Conservation (phyloP, 2,113 vertebrate species). For the Perognathus longimembris region DNA sequence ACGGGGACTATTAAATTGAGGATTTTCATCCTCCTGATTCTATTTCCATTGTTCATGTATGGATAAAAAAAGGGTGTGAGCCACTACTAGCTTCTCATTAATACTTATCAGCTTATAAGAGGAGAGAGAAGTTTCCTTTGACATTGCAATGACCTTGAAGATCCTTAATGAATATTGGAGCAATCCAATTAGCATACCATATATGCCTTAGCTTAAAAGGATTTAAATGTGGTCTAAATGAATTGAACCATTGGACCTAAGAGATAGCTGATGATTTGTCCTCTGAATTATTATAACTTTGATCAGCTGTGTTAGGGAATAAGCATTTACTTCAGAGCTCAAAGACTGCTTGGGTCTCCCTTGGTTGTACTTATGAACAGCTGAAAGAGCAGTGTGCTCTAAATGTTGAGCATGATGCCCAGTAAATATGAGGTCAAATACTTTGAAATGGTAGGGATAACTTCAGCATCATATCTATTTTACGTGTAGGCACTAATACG, state of each 20-base stretch:
- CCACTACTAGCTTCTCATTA: constrained; percentile 44
- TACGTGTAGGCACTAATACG: not conserved
- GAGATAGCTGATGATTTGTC: not conserved
- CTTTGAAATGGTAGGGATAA: not conserved
- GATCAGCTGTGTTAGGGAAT: constrained; percentile 28
- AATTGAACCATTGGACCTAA: constrained; percentile 22
- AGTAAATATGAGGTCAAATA: not conserved
- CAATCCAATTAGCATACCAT: constrained; percentile 35
- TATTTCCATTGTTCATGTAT: not conserved
- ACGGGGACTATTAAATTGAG: constrained; percentile 38
- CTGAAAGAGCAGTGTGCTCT: not conserved
- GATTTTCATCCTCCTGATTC: not conserved
- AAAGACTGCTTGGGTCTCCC: too few relatives aligned
- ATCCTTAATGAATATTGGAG: not conserved
- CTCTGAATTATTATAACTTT: constrained; percentile 31
- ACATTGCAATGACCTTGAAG: not conserved
- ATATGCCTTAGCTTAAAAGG: not conserved
- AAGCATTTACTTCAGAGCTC: not conserved
- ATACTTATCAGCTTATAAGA: not conserved
- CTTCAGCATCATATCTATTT: not conserved
- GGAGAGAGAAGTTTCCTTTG: not conserved
- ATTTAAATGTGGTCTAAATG: constrained; percentile 48
- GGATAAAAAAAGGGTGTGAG: not conserved
- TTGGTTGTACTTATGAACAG: not conserved
- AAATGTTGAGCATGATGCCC: not conserved